A percentile compares a stretch with the other conserved stretches of the same genome.
phyloP scores from a whole-genome alignment of 2,888 invertebrate species.

The Chymomyza amoena region DNA sequence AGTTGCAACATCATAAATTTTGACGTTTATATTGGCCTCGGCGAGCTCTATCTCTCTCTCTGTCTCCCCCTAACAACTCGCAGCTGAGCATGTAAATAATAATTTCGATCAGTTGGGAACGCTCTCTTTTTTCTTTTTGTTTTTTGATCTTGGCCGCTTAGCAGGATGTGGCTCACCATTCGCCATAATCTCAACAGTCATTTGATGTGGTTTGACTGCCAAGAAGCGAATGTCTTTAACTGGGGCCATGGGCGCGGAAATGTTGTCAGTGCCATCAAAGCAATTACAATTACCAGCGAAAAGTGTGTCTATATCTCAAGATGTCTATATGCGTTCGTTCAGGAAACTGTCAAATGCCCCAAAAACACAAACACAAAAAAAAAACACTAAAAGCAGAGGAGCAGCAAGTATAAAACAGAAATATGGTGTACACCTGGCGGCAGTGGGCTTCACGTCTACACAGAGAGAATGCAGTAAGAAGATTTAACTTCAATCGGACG shows the following conservation, averaged over 20 bases:
- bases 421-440: not conserved
- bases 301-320: not conserved
- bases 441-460: not conserved
- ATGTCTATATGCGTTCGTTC: constrained; percentile 16
- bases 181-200: not conserved
- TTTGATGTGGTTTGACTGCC: constrained; percentile 1
- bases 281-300: not conserved
- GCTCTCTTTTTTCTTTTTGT: constrained; percentile 34
- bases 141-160: constrained; percentile 14
- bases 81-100: constrained; percentile 50
- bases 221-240: not conserved
- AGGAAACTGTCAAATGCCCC: constrained; percentile 58
- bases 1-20: constrained; percentile 58
- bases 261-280: constrained; percentile 2
- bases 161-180: constrained; percentile 56
- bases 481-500: no score
- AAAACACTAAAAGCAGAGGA: constrained; percentile 20
- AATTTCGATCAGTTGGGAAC: constrained; percentile 34
- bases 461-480: no score
- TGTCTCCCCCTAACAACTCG: constrained; percentile 7
- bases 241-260: not conserved
- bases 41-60: not conserved
- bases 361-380: constrained; percentile 35
- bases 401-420: not conserved
- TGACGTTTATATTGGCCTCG: constrained; percentile 24